Conservation (phyloP, 2,113 vertebrate species). For the Rhipidura dahli region DNA sequence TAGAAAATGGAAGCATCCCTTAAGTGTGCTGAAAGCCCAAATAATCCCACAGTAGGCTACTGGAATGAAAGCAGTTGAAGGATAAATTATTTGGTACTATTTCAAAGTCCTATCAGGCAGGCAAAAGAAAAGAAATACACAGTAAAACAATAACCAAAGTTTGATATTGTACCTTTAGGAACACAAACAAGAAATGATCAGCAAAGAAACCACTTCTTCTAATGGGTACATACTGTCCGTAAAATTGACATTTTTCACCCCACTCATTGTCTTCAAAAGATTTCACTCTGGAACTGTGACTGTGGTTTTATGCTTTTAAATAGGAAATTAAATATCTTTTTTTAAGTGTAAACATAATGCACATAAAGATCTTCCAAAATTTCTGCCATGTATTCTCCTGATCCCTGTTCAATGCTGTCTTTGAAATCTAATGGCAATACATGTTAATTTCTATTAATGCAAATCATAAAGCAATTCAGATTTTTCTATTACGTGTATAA, state of each 20-base stretch:
- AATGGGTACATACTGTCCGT: neutral
- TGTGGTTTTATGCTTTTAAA: neutral
- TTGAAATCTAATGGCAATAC: constrained; percentile 9
- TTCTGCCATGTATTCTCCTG: neutral
- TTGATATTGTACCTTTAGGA: neutral
- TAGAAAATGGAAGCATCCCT: neutral
- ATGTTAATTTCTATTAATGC: neutral
- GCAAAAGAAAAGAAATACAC: neutral
- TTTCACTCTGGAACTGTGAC: neutral
- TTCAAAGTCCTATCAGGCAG: neutral
- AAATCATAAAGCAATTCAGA: neutral
- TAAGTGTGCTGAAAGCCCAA: neutral
- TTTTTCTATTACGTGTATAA: constrained; percentile 1
- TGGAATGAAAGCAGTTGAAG: neutral
- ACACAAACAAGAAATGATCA: neutral
- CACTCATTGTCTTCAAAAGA: neutral
- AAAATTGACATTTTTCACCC: constrained; percentile 1
- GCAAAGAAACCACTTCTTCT: neutral
- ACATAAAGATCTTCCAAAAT: constrained; percentile 7
- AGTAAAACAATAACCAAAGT: neutral
- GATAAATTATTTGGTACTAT: neutral
- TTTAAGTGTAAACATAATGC: neutral
- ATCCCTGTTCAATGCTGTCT: neutral
- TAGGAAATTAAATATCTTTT: neutral
- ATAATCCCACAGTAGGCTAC: neutral